A percentile compares a stretch with the other conserved stretches of the same genome.
Conservation (phyloP, 53 echinoderm and acorn worm species). For the Astropecten irregularis region DNA sequence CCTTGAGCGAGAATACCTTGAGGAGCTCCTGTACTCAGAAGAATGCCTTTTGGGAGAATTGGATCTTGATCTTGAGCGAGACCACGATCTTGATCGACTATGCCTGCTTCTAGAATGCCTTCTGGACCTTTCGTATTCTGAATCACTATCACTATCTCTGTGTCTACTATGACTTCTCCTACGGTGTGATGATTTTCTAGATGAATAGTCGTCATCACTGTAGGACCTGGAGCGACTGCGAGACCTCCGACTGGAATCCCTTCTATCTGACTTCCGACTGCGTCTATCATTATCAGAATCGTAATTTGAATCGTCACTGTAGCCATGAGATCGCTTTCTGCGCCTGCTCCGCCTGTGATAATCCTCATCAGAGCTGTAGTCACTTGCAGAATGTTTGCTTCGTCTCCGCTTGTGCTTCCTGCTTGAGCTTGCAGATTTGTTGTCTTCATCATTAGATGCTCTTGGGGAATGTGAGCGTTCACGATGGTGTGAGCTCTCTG, state of each 20-base stretch:
- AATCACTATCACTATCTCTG: constrained; percentile 66
- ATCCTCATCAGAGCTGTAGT: constrained; percentile 80
- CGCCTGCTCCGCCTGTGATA: constrained; percentile 53
- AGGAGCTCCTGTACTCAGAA: constrained; percentile 37
- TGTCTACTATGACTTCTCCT: constrained; percentile 69
- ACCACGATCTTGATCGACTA: constrained; percentile 62
- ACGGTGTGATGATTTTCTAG: constrained; percentile 67
- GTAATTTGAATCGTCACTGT: constrained; percentile 71
- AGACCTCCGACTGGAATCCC: constrained; percentile 68
- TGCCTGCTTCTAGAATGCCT: constrained; percentile 66
- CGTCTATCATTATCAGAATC: constrained; percentile 63
- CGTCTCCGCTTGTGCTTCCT: constrained; percentile 67
- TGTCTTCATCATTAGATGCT: constrained; percentile 58
- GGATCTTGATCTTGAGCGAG: constrained; percentile 43
- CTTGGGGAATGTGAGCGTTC: constrained; percentile 55
- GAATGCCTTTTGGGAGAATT: constrained; percentile 46
- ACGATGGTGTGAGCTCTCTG: constrained; percentile 43
- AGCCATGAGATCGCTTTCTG: constrained; percentile 64
- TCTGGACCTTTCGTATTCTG: constrained; percentile 74
- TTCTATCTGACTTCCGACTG: constrained; percentile 59
- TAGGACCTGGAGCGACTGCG: constrained; percentile 71
- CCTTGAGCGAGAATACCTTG: constrained; percentile 61
- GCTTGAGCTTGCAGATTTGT: constrained; percentile 53
- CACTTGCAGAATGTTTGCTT: constrained; percentile 73
- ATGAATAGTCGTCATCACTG: constrained; percentile 71